A percentile compares a stretch with the other conserved stretches of the same genome.
phyloP scores from a whole-genome alignment of 2,888 invertebrate species.

The Meteorus cinctellus region DNA sequence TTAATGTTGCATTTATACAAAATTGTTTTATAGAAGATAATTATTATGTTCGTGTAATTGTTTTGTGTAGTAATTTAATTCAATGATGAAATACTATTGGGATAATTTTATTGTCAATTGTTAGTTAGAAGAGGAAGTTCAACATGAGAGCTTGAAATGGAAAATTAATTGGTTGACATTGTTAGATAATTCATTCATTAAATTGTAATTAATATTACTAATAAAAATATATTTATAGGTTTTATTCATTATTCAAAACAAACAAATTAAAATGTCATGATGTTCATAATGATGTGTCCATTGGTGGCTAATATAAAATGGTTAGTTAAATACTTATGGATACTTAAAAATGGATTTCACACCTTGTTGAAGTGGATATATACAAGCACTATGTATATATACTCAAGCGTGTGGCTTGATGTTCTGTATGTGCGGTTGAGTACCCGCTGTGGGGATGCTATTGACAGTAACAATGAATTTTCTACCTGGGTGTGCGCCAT shows the following conservation, averaged over 20 bases:
- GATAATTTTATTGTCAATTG: too few relatives aligned
- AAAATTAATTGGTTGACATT: not conserved
- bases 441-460: not conserved
- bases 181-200: too few relatives aligned
- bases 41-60: not conserved
- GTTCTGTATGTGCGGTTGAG: not conserved
- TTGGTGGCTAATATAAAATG: not conserved
- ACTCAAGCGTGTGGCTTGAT: not conserved
- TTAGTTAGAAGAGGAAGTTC: too few relatives aligned
- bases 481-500: constrained; percentile 14
- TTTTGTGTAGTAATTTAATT: not conserved
- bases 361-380: not conserved
- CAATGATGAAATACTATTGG: too few relatives aligned
- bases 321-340: not conserved
- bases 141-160: too few relatives aligned
- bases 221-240: too few relatives aligned
- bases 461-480: constrained; percentile 5
- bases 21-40: not conserved
- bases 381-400: not conserved
- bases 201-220: too few relatives aligned
- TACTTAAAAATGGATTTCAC: not conserved
- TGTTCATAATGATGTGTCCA: not conserved
- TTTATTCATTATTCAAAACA: not conserved
- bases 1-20: constrained; percentile 32
- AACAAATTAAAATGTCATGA: not conserved